Evolutionary conservation across 2,113 vertebrate species (phyloP), one percentile per base, ranked within the genome.

Genomic region (Aldabrachelys gigantea): DNA sequence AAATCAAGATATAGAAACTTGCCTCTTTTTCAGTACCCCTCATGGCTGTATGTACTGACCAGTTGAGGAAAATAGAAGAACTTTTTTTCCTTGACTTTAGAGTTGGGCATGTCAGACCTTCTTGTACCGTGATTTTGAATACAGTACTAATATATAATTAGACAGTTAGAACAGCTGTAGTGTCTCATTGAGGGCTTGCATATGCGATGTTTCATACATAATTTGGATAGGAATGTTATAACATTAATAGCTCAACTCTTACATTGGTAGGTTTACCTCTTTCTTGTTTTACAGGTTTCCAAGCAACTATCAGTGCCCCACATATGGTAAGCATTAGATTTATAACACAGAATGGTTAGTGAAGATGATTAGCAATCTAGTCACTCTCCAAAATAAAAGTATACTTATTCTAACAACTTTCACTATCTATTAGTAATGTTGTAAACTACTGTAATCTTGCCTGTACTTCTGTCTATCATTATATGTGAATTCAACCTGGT

Each of bases 241-340:
- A 78, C 2, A 21, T 62, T 82, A 52, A 19, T 50, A 5, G 88
- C 78, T 93, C 78, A 91, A 7, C 62, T 87, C 2, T 1, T 44
- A 13, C 90, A 41, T 57, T 54, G 94, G 52, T 79, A 53, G 62
- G 1, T 82, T 84, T 44, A 82, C 92, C 84, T 85, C 38, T 89
- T 72, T 96, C 91, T 97, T 98, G n/a, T 97, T 94, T 97, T 91
- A 47, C 97, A 99, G 99, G 99, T 93, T 99, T 99, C 97, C 99
- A 99, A 98, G 99, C 99, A 97, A 99, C 99, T 97, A 99, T 99
- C 98, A 99, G 99, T 96, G 99, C 99, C 91, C 99, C 99, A 93
- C 99, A 99, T 96, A 99, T 99, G 99, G 99, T 99, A 99, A 97
- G 99, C 97, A 62, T 92, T 49, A 52, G 17, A 17, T 82, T 72